Base-by-base conservation (phyloP, 2,888 invertebrate species). In the Heliconius ismenius region DNA sequence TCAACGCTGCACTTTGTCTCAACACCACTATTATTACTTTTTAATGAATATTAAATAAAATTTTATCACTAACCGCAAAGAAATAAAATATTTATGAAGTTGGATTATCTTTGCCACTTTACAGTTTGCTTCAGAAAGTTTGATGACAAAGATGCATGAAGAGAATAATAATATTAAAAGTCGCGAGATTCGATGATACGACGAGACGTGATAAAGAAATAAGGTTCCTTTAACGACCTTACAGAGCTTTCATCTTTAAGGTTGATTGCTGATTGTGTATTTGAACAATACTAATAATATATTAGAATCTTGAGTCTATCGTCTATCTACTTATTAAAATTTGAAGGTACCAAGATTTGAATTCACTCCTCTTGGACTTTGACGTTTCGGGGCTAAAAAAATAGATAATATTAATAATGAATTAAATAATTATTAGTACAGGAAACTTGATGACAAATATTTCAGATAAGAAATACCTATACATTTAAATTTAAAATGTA, bases 161-260 rank as follows among this genome's bases (percentile, higher is more conserved):
- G 39, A 67, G 67, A 67, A 67, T 67, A 67, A 67, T 67, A 39
- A 67, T 67, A 39, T 43, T 39, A 67, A 67, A 39, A 67, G 67
- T 39, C 65, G 13, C 39, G 39, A 26, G 67, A 67, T 67, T 18
- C 7, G 49, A 49, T 21, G 49, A 49, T 18, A 67, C 24, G 26
- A 67, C 21, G 24, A 24, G 39, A 67, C 15, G 11, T 6, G n/a
- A 36, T 13, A 13, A 13, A 26, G 24, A 67, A 67, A 65, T 39
- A n/a, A 67, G 9, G 15, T 43, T 43, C 24, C 67, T 43, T 39
- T 0, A 39, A 15, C 4, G 39, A 9, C 39, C 7, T 26, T 67
- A 36, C 32, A n/a, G 21, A 36, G 11, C 10, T 36, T 65, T 32
- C 15, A 62, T 62, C 1, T 28, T 26, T 26, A 62, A 62, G 15